These are phyloP conservation scores for Pycnomerus fuliginosus DNA, from an alignment of 2,888 invertebrate genomes.

Conservation along the genomic window DNA sequence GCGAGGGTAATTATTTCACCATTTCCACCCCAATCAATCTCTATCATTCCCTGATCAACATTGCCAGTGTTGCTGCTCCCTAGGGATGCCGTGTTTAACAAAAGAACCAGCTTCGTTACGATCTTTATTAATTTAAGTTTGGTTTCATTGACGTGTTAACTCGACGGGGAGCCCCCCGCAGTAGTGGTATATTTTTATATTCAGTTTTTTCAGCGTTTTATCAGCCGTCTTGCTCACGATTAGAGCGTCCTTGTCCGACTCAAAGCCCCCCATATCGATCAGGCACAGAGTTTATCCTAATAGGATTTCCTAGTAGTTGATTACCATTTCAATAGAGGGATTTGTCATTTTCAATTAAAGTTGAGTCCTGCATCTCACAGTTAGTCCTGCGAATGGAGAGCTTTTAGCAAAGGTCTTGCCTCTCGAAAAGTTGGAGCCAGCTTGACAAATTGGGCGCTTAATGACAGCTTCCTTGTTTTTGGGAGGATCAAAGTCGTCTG, in stretches of 20 bases:
- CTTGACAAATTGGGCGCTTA: conserved; percentile 4
- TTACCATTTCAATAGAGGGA: conserved; percentile 58
- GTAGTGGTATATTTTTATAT: too few species aligned
- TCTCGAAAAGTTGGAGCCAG: not conserved
- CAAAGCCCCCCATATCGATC: conserved; percentile 46
- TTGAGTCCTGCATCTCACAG: conserved; percentile 54
- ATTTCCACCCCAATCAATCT: conserved; percentile 55
- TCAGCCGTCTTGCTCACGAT: conserved; percentile 21
- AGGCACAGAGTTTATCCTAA: conserved; percentile 55
- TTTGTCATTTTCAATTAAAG: conserved; percentile 58
- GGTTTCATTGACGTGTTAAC: conserved; percentile 43
- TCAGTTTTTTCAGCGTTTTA: too few species aligned
- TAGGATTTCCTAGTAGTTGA: conserved; percentile 58
- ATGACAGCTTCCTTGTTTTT: conserved; percentile 6
- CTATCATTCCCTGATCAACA: conserved; percentile 52
- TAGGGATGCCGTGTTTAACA: conserved; percentile 24
- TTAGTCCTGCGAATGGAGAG: conserved; percentile 38
- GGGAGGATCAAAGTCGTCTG: not conserved
- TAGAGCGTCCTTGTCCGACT: conserved; percentile 27
- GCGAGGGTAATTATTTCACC: conserved; percentile 52
- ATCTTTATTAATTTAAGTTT: conserved; percentile 43
- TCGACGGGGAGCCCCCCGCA: too few species aligned
- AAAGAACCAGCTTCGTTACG: conserved; percentile 31
- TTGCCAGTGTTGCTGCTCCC: conserved; percentile 19
- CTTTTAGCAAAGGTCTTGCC: conserved; percentile 37